phyloP scores from a whole-genome alignment of 1,140 invertebrate species.

The Amyelois transitella region DNA sequence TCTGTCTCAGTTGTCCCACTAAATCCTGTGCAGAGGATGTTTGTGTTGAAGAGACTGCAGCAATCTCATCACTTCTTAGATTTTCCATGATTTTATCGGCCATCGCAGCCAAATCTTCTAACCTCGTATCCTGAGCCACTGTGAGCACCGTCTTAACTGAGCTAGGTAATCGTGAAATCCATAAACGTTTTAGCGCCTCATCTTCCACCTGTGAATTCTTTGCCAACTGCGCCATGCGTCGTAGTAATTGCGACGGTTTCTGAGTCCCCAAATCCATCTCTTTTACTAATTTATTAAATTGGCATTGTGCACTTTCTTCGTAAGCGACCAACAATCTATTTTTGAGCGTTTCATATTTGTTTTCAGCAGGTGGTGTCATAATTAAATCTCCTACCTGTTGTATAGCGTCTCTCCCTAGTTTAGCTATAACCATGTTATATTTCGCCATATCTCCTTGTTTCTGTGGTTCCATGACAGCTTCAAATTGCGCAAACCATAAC shows the following conservation, averaged over 20 bases:
- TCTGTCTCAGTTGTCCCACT: too few relatives aligned
- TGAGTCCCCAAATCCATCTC: conserved; percentile 16
- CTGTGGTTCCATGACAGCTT: not conserved
- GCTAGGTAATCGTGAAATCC: conserved; percentile 9
- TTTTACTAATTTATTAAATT: conserved; percentile 6
- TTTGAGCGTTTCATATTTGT: not conserved
- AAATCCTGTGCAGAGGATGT: too few relatives aligned
- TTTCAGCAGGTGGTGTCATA: not conserved
- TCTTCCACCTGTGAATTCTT: conserved; percentile 13
- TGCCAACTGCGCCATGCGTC: conserved; percentile 12
- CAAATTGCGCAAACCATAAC: not conserved
- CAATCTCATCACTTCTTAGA: too few relatives aligned
- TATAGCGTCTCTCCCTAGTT: not conserved
- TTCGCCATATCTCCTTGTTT: not conserved
- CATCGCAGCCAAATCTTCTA: conserved; percentile 16
- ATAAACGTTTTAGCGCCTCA: conserved; percentile 11
- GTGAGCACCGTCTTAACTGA: conserved; percentile 14
- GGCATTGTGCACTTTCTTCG: not conserved
- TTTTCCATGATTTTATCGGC: conserved; percentile 29
- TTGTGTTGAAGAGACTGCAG: too few relatives aligned
- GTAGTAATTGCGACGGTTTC: conserved; percentile 14
- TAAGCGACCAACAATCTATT: not conserved
- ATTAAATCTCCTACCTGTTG: not conserved
- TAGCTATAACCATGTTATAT: not conserved
- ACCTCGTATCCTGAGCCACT: conserved; percentile 7